These are phyloP conservation scores for Ataeniobius toweri DNA, from an alignment of 2,797 vertebrate species.

Conservation along the genomic window DNA sequence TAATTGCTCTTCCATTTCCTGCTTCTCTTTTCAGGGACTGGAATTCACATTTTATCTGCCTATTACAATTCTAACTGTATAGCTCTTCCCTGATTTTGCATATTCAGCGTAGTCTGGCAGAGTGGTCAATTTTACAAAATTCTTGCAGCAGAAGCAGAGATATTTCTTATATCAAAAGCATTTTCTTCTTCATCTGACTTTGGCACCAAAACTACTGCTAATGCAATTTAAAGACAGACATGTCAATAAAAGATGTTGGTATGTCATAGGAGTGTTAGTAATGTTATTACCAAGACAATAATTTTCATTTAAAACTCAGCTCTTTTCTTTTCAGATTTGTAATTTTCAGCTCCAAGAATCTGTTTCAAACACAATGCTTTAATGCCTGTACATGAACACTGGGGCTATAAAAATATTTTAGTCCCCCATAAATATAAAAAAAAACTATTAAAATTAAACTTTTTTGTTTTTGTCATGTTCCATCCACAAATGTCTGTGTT, in stretches of 20 bases:
- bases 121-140: slow-evolving; percentile 4
- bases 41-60: slow-evolving; percentile 9
- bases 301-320: not conserved
- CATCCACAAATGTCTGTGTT: no score
- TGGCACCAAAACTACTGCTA: not conserved
- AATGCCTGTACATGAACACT: no score
- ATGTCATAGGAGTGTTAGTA: not conserved
- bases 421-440: no score
- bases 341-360: not conserved
- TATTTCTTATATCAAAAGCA: slow-evolving; percentile 11
- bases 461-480: no score
- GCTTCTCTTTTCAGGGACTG: not conserved
- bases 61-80: slow-evolving; percentile 17
- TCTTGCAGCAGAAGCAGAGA: slow-evolving; percentile 5
- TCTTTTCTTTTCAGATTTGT: not conserved
- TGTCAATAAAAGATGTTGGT: not conserved
- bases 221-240: not conserved
- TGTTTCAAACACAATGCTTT: not conserved
- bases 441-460: no score
- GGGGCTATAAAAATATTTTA: no score
- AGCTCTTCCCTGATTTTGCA: slow-evolving; percentile 3
- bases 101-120: slow-evolving; percentile 1
- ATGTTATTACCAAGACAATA: not conserved
- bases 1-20: not conserved
- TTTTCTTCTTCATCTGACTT: slow-evolving; percentile 8